These are phyloP conservation scores for Tipula vernalis DNA, from an alignment of 2,888 invertebrate genomes.

Conservation along the genomic window DNA sequence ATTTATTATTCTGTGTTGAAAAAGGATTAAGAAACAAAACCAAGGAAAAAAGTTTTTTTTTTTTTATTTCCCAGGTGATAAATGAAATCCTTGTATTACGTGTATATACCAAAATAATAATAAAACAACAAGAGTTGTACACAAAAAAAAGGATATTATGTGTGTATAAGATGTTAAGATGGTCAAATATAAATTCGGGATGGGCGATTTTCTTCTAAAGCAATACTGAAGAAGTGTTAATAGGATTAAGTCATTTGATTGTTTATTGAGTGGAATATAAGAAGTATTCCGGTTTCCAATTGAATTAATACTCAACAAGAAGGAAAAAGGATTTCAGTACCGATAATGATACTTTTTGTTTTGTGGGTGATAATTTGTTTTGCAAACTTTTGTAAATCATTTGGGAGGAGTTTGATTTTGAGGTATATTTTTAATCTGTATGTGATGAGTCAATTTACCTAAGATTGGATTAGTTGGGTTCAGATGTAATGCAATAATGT, in stretches of 20 bases:
- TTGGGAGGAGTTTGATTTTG: not conserved
- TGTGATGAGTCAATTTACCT: too few relatives aligned
- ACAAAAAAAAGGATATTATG: not conserved
- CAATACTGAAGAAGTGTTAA: not conserved
- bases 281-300: not conserved
- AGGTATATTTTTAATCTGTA: not conserved
- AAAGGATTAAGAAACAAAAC: not conserved
- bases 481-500: too few relatives aligned
- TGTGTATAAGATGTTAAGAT: not conserved
- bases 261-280: not conserved
- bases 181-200: not conserved
- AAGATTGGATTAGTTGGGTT: too few relatives aligned
- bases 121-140: not conserved
- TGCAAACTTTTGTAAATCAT: not conserved
- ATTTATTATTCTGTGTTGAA: not conserved
- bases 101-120: not conserved
- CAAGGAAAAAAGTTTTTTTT: not conserved
- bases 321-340: not conserved
- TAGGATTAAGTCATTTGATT: not conserved
- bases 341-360: not conserved
- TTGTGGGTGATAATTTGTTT: not conserved
- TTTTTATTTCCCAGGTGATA: conserved; percentile 4
- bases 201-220: not conserved
- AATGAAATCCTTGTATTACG: not conserved
- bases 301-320: not conserved